Evolutionary conservation across 2,888 invertebrate species (phyloP).

Genomic region (Drosophila pseudotalamancana): DNA sequence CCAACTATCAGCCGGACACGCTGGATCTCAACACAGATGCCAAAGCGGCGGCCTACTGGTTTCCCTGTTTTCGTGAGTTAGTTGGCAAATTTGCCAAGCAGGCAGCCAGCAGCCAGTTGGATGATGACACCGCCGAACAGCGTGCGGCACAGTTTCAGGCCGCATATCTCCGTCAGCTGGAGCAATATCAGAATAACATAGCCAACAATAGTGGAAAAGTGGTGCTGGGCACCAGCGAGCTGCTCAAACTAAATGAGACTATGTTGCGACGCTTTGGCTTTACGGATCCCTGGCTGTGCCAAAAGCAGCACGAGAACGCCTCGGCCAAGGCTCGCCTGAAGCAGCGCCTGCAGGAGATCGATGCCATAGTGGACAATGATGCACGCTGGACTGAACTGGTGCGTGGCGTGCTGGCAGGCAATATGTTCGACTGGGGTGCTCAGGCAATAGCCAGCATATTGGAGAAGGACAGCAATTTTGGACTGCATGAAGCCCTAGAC

Average conservation of each 20-base stretch:
- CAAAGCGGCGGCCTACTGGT: constrained; percentile 96
- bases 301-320: constrained; percentile 95
- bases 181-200: constrained; percentile 72
- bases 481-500: constrained; percentile 91
- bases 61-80: constrained; percentile 94
- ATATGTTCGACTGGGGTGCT: constrained; percentile 99
- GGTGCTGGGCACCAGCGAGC: constrained; percentile 93
- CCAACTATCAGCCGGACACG: constrained; percentile 95
- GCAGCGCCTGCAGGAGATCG: constrained; percentile 88
- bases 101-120: constrained; percentile 87
- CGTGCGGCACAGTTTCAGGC: constrained; percentile 93
- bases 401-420: constrained; percentile 88
- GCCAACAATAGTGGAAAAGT: constrained; percentile 84
- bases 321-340: constrained; percentile 90
- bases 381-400: constrained; percentile 88
- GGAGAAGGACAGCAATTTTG: constrained; percentile 89
- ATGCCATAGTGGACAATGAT: constrained; percentile 87
- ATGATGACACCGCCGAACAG: constrained; percentile 87
- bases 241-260: constrained; percentile 96
- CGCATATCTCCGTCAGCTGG: constrained; percentile 92
- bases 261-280: constrained; percentile 96
- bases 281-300: constrained; percentile 93
- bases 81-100: constrained; percentile 93
- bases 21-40: constrained; percentile 94
- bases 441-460: constrained; percentile 94